Percentiles rank a stretch among this genome's conserved stretches.
These are phyloP conservation scores for Cyrtonyx montezumae DNA, from an alignment of 2,113 vertebrate species.

Conservation along the genomic window DNA sequence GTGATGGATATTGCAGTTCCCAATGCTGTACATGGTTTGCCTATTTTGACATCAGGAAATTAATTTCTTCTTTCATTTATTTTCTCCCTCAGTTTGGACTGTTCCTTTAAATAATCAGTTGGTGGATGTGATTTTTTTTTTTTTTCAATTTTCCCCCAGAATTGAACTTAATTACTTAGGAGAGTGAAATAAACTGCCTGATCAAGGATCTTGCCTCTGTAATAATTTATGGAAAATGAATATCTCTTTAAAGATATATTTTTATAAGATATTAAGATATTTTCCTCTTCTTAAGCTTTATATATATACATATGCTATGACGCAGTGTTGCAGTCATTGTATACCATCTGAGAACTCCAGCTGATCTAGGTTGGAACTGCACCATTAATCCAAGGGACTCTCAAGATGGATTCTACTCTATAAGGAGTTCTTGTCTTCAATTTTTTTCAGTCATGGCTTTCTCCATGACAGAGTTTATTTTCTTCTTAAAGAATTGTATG, in stretches of 20 bases:
- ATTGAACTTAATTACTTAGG: neutral
- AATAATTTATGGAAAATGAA: neutral
- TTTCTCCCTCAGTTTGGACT: neutral
- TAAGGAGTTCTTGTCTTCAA: neutral
- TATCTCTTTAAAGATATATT: neutral
- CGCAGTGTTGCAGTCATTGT: neutral
- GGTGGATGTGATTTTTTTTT: neutral
- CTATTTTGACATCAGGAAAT: neutral
- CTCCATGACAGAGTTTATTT: neutral
- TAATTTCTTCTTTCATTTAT: neutral
- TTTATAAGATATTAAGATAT: neutral
- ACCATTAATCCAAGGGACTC: too few relatives aligned
- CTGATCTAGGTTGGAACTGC: accelerated
- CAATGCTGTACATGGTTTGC: neutral
- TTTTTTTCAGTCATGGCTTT: neutral
- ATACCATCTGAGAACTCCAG: neutral
- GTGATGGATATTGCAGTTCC: neutral
- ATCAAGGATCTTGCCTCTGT: neutral
- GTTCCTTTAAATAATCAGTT: neutral
- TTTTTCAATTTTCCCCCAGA: neutral
- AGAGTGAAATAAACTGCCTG: neutral
- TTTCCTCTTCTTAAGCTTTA: neutral
- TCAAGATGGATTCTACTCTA: neutral
- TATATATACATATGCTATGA: neutral
- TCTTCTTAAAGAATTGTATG: neutral